Base-by-base conservation (phyloP, 2,888 invertebrate species). In the Teinopalpus imperialis region DNA sequence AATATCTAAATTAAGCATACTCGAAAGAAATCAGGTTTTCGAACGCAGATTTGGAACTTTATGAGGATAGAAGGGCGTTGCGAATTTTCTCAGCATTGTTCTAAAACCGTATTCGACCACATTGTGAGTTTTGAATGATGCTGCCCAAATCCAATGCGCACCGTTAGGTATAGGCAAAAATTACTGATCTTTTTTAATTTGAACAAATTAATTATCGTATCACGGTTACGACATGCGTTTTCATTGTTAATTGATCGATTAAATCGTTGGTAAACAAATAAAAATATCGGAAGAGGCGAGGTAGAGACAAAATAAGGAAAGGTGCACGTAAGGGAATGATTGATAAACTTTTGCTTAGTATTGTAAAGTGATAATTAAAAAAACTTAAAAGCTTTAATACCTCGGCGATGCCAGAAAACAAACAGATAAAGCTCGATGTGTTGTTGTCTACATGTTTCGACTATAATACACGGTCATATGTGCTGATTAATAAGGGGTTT, bases 351-450 rank as follows among this genome's bases (percentile, higher is more conserved):
- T 62, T 61, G 61, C 58, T 58, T 63, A 61, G 63, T 65, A 54
- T 61, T 58, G 51, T 63, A 61, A 68, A 64, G 68, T 68, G 69
- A 72, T 16, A 16, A 16, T 3, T 3, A 16, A 61, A 66, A 67
- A 66, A 71, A 73, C 63, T 61, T 66, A 69, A 69, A 68, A 73
- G 78, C 72, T 71, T 10, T 12, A 16, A 63, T 59, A 68, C 71
- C 68, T 74, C 81, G 83, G 85, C 83, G 76, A 86, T 89, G 86
- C 85, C 87, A 89, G 88, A 89, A 88, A 89, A 89, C 85, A 88
- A 88, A 87, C 87, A 87, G 86, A 83, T 87, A 86, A 88, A 88
- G 87, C 86, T 82, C 77, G 74, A 68, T 67, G 63, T 68, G 62
- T 63, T 66, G 49, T 60, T 61, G 14, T 63, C 61, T 67, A 74